These are phyloP conservation scores for Lamellibrachia luymesi DNA, from an alignment of 1,140 invertebrate species.

Conservation along the genomic window DNA sequence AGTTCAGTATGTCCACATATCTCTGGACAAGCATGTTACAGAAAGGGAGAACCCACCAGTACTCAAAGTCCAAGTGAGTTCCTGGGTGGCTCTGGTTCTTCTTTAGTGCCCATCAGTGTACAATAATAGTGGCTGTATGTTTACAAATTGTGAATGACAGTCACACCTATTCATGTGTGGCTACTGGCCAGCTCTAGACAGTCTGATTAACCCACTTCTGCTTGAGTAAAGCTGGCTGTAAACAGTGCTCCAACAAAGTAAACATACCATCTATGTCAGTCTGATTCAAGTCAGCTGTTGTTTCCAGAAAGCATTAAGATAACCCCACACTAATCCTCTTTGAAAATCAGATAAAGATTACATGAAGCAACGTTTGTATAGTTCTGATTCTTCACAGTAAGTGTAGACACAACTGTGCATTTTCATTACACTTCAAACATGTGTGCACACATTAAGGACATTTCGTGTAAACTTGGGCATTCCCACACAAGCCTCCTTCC, in stretches of 20 bases:
- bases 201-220: constrained; percentile 3
- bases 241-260: not conserved
- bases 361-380: not conserved
- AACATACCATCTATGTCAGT: not conserved
- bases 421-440: too few species aligned
- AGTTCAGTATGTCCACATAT: not conserved
- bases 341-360: not conserved
- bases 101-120: not conserved
- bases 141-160: not conserved
- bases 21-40: not conserved
- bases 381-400: too few species aligned
- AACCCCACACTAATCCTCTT: not conserved
- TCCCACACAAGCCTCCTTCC: too few species aligned
- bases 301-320: not conserved
- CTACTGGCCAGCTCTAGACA: not conserved
- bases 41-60: not conserved
- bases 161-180: not conserved
- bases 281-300: not conserved
- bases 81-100: not conserved
- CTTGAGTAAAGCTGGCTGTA: not conserved
- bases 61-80: not conserved
- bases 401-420: too few species aligned
- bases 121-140: not conserved
- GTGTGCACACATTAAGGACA: too few species aligned
- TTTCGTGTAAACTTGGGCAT: too few species aligned